These are phyloP conservation scores for Varanus salvator DNA, from an alignment of 2,113 vertebrate genomes.

Conservation along the genomic window DNA sequence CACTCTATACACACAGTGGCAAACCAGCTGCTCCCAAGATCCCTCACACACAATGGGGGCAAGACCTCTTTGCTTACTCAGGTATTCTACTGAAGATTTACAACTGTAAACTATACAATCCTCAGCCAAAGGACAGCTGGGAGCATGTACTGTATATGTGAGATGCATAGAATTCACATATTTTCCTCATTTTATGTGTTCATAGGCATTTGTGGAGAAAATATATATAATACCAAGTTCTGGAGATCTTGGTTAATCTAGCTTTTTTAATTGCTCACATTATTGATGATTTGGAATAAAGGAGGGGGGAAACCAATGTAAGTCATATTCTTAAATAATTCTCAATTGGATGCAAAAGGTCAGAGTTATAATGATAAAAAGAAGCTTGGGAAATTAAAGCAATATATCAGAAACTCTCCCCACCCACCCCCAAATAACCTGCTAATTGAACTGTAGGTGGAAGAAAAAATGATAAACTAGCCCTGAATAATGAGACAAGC, in stretches of 20 bases:
- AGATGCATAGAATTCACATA: neutral
- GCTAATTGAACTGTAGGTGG: slow-evolving; percentile 6
- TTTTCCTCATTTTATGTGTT: neutral
- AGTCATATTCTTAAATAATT: fast-evolving
- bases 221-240: neutral
- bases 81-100: neutral
- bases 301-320: fast-evolving
- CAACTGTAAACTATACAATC: neutral
- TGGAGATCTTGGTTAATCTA: neutral
- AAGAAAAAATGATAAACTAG: neutral
- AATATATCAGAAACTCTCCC: slow-evolving; percentile 1
- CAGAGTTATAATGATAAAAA: neutral
- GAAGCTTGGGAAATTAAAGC: slow-evolving; percentile 16
- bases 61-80: neutral
- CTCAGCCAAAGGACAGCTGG: neutral
- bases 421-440: neutral
- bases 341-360: slow-evolving; percentile 11
- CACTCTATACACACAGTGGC: too few species aligned
- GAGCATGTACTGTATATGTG: neutral
- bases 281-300: slow-evolving; percentile 1
- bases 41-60: too few species aligned
- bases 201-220: neutral
- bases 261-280: neutral
- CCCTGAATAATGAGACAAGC: neutral
- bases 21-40: too few species aligned